Evolutionary conservation across 2,888 invertebrate species (phyloP).

Genomic region (Leptura quadrifasciata): DNA sequence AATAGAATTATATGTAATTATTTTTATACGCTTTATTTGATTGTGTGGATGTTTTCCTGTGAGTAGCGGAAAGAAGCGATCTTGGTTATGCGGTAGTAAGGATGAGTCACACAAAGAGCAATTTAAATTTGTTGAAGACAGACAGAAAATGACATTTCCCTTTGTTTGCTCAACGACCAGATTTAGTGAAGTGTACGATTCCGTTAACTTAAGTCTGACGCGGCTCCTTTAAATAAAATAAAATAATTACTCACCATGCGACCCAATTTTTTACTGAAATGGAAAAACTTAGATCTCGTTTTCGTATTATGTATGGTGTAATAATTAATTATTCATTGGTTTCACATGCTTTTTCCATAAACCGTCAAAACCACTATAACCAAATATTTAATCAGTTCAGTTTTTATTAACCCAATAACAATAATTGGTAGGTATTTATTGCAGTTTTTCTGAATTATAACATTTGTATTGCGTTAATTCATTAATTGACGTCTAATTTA

Average conservation of each 20-base stretch:
- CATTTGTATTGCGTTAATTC: not conserved
- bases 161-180: slow-evolving; percentile 33
- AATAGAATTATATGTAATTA: slow-evolving; percentile 12
- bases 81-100: slow-evolving; percentile 16
- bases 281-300: not conserved
- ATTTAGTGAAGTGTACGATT: slow-evolving; percentile 39
- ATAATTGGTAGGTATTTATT: not conserved
- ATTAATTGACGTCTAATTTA: too few relatives aligned
- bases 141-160: slow-evolving; percentile 39
- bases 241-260: slow-evolving; percentile 32
- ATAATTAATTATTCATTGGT: not conserved
- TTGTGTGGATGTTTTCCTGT: slow-evolving; percentile 4
- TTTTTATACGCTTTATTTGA: slow-evolving; percentile 20
- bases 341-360: not conserved
- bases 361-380: slow-evolving; percentile 8
- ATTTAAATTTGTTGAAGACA: slow-evolving; percentile 41
- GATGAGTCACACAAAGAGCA: slow-evolving; percentile 35
- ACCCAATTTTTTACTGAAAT: slow-evolving; percentile 16
- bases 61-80: slow-evolving; percentile 17
- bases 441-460: not conserved
- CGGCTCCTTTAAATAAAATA: slow-evolving; percentile 14
- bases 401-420: not conserved
- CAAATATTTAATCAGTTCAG: not conserved
- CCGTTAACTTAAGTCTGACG: slow-evolving; percentile 28
- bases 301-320: not conserved